Conservation (phyloP, 1,140 invertebrate genomes). For the Antheraea pernyi region DNA sequence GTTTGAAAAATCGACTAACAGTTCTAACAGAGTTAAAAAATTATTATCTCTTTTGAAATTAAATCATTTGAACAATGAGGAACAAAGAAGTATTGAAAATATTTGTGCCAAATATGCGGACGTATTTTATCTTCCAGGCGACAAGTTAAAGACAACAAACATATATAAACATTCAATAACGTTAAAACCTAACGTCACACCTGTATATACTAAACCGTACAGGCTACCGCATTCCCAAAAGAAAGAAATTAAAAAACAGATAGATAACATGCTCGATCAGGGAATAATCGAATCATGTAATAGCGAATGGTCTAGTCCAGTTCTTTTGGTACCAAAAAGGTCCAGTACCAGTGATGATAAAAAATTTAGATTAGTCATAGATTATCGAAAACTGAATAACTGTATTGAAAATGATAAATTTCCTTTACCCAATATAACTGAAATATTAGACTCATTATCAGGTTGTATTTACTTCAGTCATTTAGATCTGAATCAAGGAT, state of each 20-base stretch:
- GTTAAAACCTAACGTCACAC: slow-evolving; percentile 22
- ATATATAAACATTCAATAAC: slow-evolving; percentile 33
- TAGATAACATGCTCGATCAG: slow-evolving; percentile 23
- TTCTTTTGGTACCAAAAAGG: slow-evolving; percentile 14
- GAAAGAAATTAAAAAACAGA: slow-evolving; percentile 25
- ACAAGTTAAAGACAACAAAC: slow-evolving; percentile 30
- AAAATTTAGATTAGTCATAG: slow-evolving; percentile 10
- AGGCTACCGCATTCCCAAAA: neutral
- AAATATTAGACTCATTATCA: slow-evolving; percentile 12
- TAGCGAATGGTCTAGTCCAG: slow-evolving; percentile 17
- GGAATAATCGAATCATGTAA: slow-evolving; percentile 30
- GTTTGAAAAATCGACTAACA: slow-evolving; percentile 5
- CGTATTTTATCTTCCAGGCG: slow-evolving; percentile 36
- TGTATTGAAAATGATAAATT: slow-evolving; percentile 10
- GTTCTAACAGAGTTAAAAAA: slow-evolving; percentile 5
- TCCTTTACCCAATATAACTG: slow-evolving; percentile 10
- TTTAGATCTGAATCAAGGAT: slow-evolving; percentile 5
- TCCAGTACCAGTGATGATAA: neutral
- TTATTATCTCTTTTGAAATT: slow-evolving; percentile 28
- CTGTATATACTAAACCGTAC: slow-evolving; percentile 4
- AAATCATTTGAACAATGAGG: slow-evolving; percentile 17
- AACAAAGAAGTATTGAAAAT: slow-evolving; percentile 21
- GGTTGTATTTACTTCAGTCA: slow-evolving; percentile 5
- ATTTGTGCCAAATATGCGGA: slow-evolving; percentile 42
- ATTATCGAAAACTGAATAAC: slow-evolving; percentile 18